Evolutionary conservation across 1,140 invertebrate genomes (phyloP).

Genomic region (Acromyrmex heyeri): DNA sequence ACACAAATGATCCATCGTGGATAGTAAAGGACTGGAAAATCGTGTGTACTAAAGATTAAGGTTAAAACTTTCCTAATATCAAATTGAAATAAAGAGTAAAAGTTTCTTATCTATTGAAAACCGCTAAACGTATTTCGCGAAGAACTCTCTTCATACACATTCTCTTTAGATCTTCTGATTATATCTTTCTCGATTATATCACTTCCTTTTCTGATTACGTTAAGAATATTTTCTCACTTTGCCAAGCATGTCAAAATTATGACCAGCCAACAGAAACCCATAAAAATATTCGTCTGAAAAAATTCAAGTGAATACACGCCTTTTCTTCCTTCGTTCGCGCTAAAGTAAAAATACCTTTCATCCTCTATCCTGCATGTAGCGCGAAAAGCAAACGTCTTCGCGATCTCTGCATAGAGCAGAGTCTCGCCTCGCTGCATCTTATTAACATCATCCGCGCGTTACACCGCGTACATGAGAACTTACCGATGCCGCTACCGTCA

Average conservation of each 20-base stretch:
- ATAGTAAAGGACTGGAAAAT: too few relatives aligned
- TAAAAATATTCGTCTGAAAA: slow-evolving; percentile 23
- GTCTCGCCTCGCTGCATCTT: slow-evolving; percentile 61
- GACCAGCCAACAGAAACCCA: background rate
- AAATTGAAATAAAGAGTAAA: background rate
- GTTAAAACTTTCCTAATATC: background rate
- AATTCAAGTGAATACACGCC: background rate
- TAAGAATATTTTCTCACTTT: slow-evolving; percentile 12
- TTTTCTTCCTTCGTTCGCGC: slow-evolving; percentile 11
- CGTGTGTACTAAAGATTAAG: background rate
- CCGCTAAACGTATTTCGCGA: background rate
- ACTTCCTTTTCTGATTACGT: background rate
- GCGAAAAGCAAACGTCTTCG: slow-evolving; percentile 43
- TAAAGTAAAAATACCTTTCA: slow-evolving; percentile 19
- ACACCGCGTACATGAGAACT: slow-evolving; percentile 44
- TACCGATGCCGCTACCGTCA: slow-evolving; percentile 31
- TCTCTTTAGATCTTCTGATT: background rate
- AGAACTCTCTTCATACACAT: background rate
- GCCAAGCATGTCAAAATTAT: background rate
- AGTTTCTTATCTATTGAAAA: slow-evolving; percentile 13
- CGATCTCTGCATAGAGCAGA: slow-evolving; percentile 42
- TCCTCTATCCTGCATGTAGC: slow-evolving; percentile 18
- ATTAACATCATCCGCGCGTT: slow-evolving; percentile 57
- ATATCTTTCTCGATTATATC: background rate
- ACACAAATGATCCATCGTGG: too few relatives aligned